Base-by-base conservation (phyloP, 2,888 invertebrate species). In the Scelioninae gen. 2 region DNA sequence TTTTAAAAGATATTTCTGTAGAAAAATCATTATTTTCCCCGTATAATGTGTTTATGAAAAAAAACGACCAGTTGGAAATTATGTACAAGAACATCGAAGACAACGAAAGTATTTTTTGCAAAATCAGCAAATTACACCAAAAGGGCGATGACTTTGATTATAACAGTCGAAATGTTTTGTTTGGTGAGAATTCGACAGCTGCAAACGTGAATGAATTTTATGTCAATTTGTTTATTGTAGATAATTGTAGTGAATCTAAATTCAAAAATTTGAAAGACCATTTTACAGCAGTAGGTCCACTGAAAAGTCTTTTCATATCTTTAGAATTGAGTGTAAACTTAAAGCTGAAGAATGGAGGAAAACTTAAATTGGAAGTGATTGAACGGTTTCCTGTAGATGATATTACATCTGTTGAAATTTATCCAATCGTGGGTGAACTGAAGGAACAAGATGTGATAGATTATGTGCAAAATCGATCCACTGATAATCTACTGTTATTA, bases 281-380 rank as follows among this genome's bases (percentile, higher is more conserved):
- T 69, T 39, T 79, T 77, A 48, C 46, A 19, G 18, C 15, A 5
- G 61, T 25, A 1, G 57, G 53, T 35, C 41, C 70, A 1, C 53
- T 50, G 33, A 78, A 74, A 80, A 87, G 88, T 74, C 85, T 90
- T 18, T 89, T 90, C 63, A 86, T 91, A 68, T 88, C 90, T 48
- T 86, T 88, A 63, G 85, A 88, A 37, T 83, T 92, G 55, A 89
- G 89, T 79, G 81, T 86, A 11, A 88, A 89, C 73, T 86, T 91
- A 45, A 87, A 87, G 75, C 79, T 91, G 68, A 87, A 88, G 37
- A 86, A 88, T 70, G 91, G 92, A 7, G 86, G 87, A 46, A 90
- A 89, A 85, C 86, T 91, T 3, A 85, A 88, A 33, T 82, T 92
- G 18, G 67, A 75, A 37, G 28, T 68, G 7, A n/a, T 58, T 11